These are phyloP conservation scores for Ophiodon elongatus DNA, from an alignment of 2,113 vertebrate species.

Conservation along the genomic window DNA sequence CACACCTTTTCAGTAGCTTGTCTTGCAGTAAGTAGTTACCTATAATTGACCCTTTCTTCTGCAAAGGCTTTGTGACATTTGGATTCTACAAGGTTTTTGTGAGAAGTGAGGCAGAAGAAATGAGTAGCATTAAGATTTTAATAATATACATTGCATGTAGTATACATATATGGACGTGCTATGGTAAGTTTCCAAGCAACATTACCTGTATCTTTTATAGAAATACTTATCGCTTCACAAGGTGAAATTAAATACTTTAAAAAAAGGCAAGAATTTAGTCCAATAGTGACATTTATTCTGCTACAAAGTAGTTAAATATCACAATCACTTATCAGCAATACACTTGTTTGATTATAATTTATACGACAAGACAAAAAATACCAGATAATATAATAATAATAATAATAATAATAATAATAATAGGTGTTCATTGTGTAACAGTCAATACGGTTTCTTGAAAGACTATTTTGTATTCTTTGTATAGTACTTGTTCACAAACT, in stretches of 20 bases:
- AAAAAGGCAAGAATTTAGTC: slow-evolving; percentile 11
- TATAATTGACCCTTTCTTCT: slow-evolving; percentile 88
- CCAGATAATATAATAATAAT: slow-evolving; percentile 7
- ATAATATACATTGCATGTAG: background rate
- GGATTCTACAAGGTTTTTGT: slow-evolving; percentile 75
- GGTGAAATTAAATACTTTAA: background rate
- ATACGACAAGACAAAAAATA: background rate
- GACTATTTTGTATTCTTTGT: background rate
- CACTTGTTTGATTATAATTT: slow-evolving; percentile 14
- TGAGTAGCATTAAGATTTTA: slow-evolving; percentile 20
- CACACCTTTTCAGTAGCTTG: slow-evolving; percentile 85
- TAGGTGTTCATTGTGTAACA: background rate
- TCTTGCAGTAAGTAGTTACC: slow-evolving; percentile 84
- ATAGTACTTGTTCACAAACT: background rate
- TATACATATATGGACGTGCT: background rate
- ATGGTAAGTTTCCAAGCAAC: background rate
- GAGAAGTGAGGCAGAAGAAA: slow-evolving; percentile 59
- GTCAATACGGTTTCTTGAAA: background rate
- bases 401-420: no score
- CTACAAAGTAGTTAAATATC: slow-evolving; percentile 33
- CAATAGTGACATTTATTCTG: slow-evolving; percentile 56
- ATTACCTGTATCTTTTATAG: background rate
- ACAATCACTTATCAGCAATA: slow-evolving; percentile 20
- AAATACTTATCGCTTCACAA: slow-evolving; percentile 1
- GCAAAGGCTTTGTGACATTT: slow-evolving; percentile 76